Evolutionary conservation across 2,113 vertebrate species (phyloP), one percentile per base, ranked within the genome.

Genomic region (Prinia subflava): DNA sequence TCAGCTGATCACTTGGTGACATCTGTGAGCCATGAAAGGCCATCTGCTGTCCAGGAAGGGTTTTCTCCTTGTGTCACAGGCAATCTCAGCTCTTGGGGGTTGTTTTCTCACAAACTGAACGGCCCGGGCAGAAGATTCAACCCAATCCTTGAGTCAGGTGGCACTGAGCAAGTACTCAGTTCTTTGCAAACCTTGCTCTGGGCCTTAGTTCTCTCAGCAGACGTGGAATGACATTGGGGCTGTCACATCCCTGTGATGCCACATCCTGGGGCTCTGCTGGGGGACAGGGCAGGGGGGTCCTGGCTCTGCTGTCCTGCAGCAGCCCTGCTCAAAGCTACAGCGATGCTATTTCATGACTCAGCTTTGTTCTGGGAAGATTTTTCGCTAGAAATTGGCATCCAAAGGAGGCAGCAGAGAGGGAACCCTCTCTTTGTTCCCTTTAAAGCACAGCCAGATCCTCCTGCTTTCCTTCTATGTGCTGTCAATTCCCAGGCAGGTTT

Each of bases 301-400:
- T 62, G 39, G 9, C 31, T 30, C 53, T 63, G 56, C 11, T 3
- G 30, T 73, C 33, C 39, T 63, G 28, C 25, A 30, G 65, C 23
- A 65, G 27, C 46, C 25, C 18, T 1, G 6, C 35, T 14, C 67
- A 41, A 35, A 69, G 30, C 55, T n/a, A 10, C 31, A 4, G 11
- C 0, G 1, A 59, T 0, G 1, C 21, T 30, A 21, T 33, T 73
- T 60, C 2, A 0, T 13, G 53, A n/a, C 37, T 88, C 46, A 10
- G 47, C 35, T 82, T 67, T 37, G 41, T 35, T 64, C 59, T 78
- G 42, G n/a, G 15, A 42, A 30, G 67, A 21, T 19, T 87, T 71
- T 59, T 83, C 52, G 13, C 16, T 17, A 9, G 13, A 16, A 62
- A 13, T 10, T 62, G 31, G 42, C 3, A 4, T 30, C n/a, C 47